Base-by-base conservation (phyloP, 2,113 vertebrate genomes). In the Microcebus jonahi region DNA sequence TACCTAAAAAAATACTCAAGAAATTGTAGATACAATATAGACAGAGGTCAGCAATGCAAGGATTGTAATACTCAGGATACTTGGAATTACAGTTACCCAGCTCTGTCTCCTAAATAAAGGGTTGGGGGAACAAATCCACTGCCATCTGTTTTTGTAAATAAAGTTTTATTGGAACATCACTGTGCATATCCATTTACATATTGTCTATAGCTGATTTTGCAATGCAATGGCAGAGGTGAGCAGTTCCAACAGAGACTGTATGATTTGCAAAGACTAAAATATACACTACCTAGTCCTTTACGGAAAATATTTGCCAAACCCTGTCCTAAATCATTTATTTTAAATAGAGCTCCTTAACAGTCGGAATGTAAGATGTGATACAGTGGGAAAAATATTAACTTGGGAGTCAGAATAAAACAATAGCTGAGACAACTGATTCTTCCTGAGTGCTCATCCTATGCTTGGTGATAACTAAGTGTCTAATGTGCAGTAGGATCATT, bases 91-190 rank as follows among this genome's bases (percentile, higher is more conserved):
- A 57, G 31, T 34, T 79, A 76, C 12, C 45, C 34, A 61, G 7
- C 3, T 34, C 63, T 42, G 3, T 34, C 55, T 91, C 82, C 53
- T 42, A 55, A 67, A 42, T 84, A 67, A 75, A 17, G 31, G 39
- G 7, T 39, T 31, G 4, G 59, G 75, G 89, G 39, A 81, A n/a
- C 48, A 90, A 94, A 73, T 93, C 42, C 55, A 57, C 48, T 59
- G 45, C n/a, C 70, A 50, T 67, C 42, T 83, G 55, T 29, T 73
- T 95, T 86, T 86, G 17, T 76, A 88, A 96, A 93, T 91, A 92
- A 94, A 96, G 80, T 85, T 95, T 91, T 89, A 93, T 85, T 91
- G 48, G 55, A 68, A 67, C 25, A 55, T 1, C 75, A 36, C 1
- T 42, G n/a, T 9, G 36, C 17, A 11, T 39, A 36, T 61, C 50